phyloP scores from a whole-genome alignment of 1,140 invertebrate species.

The Brachionus paranguensis region DNA sequence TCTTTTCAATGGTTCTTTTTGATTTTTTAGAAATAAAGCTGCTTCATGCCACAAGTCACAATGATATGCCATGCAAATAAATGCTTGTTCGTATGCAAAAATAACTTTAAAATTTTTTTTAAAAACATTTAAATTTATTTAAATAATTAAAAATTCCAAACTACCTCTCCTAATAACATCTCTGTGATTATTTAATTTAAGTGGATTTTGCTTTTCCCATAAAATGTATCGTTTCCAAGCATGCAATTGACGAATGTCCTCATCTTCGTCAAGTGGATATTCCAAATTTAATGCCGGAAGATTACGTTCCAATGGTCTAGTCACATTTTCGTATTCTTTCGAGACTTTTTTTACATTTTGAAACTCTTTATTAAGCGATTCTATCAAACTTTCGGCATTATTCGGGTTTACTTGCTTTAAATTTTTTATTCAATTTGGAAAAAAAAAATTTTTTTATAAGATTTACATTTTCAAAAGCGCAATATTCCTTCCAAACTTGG shows the following conservation, averaged over 20 bases:
- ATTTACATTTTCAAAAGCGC: conserved; percentile 63
- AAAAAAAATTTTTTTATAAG: not conserved
- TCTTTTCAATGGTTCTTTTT: conserved; percentile 42
- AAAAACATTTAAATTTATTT: too few relatives aligned
- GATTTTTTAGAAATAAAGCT: conserved; percentile 79
- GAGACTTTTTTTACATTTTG: conserved; percentile 92
- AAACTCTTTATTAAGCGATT: conserved; percentile 83
- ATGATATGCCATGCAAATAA: conserved; percentile 91
- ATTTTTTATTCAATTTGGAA: conserved; percentile 47
- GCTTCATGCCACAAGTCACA: conserved; percentile 98
- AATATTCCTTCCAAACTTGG: conserved; percentile 95
- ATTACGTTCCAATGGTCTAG: conserved; percentile 86
- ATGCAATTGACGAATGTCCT: conserved; percentile 82
- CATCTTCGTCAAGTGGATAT: conserved; percentile 48
- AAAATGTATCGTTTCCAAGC: conserved; percentile 93
- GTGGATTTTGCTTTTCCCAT: conserved; percentile 93
- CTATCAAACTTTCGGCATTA: conserved; percentile 86
- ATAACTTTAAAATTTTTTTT: conserved; percentile 64
- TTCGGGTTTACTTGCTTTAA: conserved; percentile 92
- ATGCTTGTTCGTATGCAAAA: conserved; percentile 96
- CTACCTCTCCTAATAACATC: conserved; percentile 66
- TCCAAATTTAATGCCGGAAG: conserved; percentile 75
- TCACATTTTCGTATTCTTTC: conserved; percentile 89
- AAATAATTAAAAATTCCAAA: conserved; percentile 44
- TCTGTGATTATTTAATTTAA: conserved; percentile 82